These are phyloP conservation scores for Andrena dorsata DNA, from an alignment of 2,888 invertebrate species.

Conservation along the genomic window DNA sequence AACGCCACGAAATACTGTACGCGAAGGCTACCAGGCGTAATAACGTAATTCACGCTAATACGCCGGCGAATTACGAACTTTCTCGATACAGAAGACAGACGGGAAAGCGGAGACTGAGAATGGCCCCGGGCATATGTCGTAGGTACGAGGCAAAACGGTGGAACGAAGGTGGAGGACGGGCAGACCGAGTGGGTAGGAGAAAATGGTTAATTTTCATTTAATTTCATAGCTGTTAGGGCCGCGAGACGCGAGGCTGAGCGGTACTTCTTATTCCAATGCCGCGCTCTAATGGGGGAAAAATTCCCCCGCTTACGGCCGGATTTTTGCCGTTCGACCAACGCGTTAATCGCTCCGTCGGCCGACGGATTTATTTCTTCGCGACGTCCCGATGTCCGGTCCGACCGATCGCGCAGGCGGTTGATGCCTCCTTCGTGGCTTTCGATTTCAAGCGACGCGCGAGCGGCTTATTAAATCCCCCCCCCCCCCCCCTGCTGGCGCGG, in stretches of 20 bases:
- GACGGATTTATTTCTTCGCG: constrained; percentile 53
- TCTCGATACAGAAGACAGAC: constrained; percentile 4
- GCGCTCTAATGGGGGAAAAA: constrained; percentile 53
- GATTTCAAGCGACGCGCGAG: not conserved
- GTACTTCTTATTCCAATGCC: constrained; percentile 54
- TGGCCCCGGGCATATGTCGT: not conserved
- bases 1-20: constrained; percentile 14
- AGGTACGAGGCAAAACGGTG: not conserved
- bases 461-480: not conserved
- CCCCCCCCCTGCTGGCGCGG: not conserved
- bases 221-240: constrained; percentile 71
- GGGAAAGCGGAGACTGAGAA: not conserved
- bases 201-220: constrained; percentile 72
- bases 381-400: not conserved
- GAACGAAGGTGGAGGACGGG: constrained; percentile 6
- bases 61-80: constrained; percentile 25
- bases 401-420: not conserved
- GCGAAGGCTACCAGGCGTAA: constrained; percentile 10
- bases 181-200: not conserved
- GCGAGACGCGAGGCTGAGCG: constrained; percentile 55
- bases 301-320: constrained; percentile 52
- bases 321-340: constrained; percentile 65
- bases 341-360: constrained; percentile 66
- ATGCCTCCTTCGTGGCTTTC: not conserved
- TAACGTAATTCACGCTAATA: constrained; percentile 36